Evolutionary conservation across 2,113 vertebrate species (phyloP).

Genomic region (Megaceryle torquata): DNA sequence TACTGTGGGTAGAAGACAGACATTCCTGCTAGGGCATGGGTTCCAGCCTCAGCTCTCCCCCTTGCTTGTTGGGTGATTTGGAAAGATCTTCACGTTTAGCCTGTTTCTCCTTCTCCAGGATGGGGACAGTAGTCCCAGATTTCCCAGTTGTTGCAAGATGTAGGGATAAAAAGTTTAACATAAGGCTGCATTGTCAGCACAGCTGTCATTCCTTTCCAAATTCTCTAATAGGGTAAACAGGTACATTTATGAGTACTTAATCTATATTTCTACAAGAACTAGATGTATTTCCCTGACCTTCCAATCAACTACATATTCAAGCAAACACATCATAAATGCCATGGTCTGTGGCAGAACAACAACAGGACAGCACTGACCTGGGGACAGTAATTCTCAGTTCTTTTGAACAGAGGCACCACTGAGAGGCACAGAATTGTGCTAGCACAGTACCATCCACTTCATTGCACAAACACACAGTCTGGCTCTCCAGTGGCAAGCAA

Average conservation of each 20-base stretch:
- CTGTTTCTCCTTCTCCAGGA: not conserved
- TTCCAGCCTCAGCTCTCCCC: not conserved
- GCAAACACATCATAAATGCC: not conserved
- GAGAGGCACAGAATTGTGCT: not conserved
- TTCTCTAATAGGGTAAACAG: not conserved
- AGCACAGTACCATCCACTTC: slow-evolving; percentile 44
- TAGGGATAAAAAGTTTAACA: not conserved
- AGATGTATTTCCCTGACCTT: not conserved
- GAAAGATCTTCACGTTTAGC: not conserved
- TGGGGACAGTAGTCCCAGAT: not conserved
- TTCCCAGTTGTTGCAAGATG: not conserved
- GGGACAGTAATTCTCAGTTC: slow-evolving; percentile 54
- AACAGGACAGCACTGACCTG: not conserved
- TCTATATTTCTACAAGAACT: not conserved
- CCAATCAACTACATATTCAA: not conserved
- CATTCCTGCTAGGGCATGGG: not conserved
- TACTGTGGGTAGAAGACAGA: not conserved
- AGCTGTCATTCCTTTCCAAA: not conserved
- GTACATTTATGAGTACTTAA: not conserved
- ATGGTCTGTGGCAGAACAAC: not conserved
- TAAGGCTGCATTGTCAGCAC: not conserved
- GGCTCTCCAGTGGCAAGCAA: not conserved
- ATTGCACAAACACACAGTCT: slow-evolving; percentile 27
- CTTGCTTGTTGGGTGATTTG: not conserved
- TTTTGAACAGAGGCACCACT: slow-evolving; percentile 36